A percentile compares a stretch with the other conserved stretches of the same genome.
Conservation (phyloP, 2,113 vertebrate species). For the Muntiacus muntjak region DNA sequence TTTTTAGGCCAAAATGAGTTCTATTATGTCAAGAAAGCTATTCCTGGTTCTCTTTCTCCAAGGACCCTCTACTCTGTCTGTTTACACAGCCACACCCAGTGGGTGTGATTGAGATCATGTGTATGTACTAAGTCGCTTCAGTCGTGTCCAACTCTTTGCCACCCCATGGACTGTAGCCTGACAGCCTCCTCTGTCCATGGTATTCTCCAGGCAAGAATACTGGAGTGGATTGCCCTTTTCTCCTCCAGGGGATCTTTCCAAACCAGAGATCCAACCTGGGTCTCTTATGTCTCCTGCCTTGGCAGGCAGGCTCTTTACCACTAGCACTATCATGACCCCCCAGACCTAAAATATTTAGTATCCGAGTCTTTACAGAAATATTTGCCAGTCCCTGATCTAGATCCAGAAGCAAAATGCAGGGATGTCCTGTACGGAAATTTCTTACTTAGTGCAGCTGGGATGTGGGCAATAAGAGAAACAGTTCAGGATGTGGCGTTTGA, state of each 20-base stretch:
- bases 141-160: not conserved
- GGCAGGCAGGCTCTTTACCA: not conserved
- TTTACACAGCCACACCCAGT: not conserved
- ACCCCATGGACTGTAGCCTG: not conserved
- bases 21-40: not conserved
- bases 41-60: not conserved
- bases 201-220: not conserved
- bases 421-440: not conserved
- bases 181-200: not conserved
- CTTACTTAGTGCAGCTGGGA: not conserved
- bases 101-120: not conserved
- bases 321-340: not conserved
- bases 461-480: not conserved
- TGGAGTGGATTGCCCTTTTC: not conserved
- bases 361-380: not conserved
- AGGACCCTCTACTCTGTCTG: not conserved
- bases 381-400: not conserved
- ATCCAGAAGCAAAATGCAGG: not conserved
- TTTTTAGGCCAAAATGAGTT: not conserved
- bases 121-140: not conserved
- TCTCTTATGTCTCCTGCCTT: not conserved
- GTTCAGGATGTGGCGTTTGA: not conserved
- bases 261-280: not conserved
- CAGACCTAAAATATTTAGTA: not conserved
- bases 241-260: not conserved